Evolutionary conservation across 1,140 invertebrate species (phyloP).

Genomic region (Hydropsyche tenuis): DNA sequence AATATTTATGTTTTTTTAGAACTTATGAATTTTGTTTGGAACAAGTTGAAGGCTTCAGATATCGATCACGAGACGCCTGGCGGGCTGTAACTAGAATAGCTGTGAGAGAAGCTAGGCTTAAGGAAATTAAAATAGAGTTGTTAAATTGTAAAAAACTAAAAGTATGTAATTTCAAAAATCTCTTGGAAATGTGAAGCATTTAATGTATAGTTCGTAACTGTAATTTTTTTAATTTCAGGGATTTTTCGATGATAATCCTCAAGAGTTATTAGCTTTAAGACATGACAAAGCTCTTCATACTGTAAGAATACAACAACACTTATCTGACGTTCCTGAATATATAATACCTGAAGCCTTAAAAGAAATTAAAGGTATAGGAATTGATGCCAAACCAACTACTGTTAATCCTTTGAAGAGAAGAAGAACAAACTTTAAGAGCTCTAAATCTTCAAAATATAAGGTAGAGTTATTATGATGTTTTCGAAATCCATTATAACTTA

Average conservation of each 20-base stretch:
- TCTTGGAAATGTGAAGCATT: constrained; percentile 24
- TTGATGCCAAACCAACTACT: constrained; percentile 49
- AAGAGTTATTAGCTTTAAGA: constrained; percentile 84
- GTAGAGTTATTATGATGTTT: constrained; percentile 50
- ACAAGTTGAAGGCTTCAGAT: constrained; percentile 94
- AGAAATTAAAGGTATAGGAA: constrained; percentile 62
- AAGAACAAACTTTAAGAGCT: constrained; percentile 54
- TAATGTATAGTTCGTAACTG: not conserved
- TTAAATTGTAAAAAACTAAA: constrained; percentile 93
- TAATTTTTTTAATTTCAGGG: constrained; percentile 60
- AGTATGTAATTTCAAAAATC: constrained; percentile 60
- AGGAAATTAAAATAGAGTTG: constrained; percentile 95
- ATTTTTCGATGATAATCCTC: constrained; percentile 95
- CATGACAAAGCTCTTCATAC: constrained; percentile 93
- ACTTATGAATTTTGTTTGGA: constrained; percentile 94
- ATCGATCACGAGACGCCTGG: constrained; percentile 93
- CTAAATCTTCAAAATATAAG: constrained; percentile 58
- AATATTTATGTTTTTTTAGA: constrained; percentile 63
- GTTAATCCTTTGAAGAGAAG: constrained; percentile 52
- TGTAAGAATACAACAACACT: constrained; percentile 81
- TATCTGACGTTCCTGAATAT: constrained; percentile 95
- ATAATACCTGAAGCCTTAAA: constrained; percentile 82
- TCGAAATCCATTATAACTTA: not conserved
- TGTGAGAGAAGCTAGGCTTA: constrained; percentile 89
- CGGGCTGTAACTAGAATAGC: constrained; percentile 91